Evolutionary conservation across 2,113 vertebrate species (phyloP).

Genomic region (Probosciger aterrimus): DNA sequence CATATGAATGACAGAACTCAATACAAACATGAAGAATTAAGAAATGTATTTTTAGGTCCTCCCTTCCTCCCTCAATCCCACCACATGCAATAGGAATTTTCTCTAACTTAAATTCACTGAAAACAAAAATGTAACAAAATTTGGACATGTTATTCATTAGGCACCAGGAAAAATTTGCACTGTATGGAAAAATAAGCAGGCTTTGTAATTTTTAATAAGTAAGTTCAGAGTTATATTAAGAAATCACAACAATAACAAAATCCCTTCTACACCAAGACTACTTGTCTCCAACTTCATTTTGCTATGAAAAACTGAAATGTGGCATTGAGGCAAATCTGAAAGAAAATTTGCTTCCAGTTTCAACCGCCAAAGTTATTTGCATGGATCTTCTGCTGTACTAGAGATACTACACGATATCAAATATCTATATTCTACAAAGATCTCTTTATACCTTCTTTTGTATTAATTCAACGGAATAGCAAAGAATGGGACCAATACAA

Average conservation of each 20-base stretch:
- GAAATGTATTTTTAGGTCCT: neutral
- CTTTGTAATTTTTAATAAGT: neutral
- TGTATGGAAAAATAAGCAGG: neutral
- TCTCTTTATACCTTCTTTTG: neutral
- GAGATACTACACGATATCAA: neutral
- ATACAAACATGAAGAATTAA: neutral
- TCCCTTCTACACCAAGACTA: neutral
- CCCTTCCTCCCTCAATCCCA: neutral
- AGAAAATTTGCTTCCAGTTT: neutral
- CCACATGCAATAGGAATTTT: neutral
- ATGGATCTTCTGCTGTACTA: neutral
- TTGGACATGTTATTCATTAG: neutral
- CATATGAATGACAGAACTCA: fast-evolving
- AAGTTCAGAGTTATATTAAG: neutral
- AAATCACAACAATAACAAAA: neutral
- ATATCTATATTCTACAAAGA: neutral
- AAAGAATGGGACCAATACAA: neutral
- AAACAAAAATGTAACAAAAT: neutral
- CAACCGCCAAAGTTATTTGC: neutral
- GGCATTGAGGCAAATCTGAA: neutral
- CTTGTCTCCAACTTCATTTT: neutral
- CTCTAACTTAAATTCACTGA: neutral
- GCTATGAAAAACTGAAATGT: neutral
- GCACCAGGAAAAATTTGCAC: neutral
- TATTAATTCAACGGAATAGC: neutral